Evolutionary conservation across 2,888 invertebrate genomes (phyloP), one percentile per base, ranked within the genome.

Genomic region (Erebia aethiops): DNA sequence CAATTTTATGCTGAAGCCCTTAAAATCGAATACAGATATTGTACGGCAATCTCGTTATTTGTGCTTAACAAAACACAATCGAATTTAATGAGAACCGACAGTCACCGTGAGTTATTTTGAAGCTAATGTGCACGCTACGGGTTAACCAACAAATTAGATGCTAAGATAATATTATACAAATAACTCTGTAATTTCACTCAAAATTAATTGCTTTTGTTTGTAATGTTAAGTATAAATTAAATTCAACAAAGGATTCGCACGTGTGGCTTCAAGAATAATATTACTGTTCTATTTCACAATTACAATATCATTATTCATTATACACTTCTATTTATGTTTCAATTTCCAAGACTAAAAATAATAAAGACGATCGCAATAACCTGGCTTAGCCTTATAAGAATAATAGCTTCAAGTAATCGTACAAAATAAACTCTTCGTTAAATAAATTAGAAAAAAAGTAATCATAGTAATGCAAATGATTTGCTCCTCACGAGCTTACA

Each of bases 21-120:
- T 85, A 75, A 78, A 79, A 77, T 70, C 67, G 71, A 76, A 76
- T 79, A 82, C 10, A 61, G 49, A 11, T 16, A 67, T 51, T 79
- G 14, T 69, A 18, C 46, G 61, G 16, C 43, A n/a, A 18, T 56
- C 26, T 57, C 18, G 65, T 66, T 72, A 72, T 72, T 71, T 69
- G 65, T 72, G 71, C 69, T 81, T 77, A 79, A 79, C 74, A 81
- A 78, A 82, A 83, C 78, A 81, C 77, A 76, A 75, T 81, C 81
- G 78, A 84, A 78, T 85, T 84, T 88, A 90, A 90, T 84, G 84
- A 84, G 85, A 87, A 79, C 81, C 80, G 84, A 87, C 86, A 86
- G 87, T 71, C 66, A 86, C 88, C 83, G 82, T 85, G 78, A 79
- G 79, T 79, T 82, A 84, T 85, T 87, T 82, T 82, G 78, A 78